These are phyloP conservation scores for Capitulum mitella DNA, from an alignment of 2,888 invertebrate species.

Conservation along the genomic window DNA sequence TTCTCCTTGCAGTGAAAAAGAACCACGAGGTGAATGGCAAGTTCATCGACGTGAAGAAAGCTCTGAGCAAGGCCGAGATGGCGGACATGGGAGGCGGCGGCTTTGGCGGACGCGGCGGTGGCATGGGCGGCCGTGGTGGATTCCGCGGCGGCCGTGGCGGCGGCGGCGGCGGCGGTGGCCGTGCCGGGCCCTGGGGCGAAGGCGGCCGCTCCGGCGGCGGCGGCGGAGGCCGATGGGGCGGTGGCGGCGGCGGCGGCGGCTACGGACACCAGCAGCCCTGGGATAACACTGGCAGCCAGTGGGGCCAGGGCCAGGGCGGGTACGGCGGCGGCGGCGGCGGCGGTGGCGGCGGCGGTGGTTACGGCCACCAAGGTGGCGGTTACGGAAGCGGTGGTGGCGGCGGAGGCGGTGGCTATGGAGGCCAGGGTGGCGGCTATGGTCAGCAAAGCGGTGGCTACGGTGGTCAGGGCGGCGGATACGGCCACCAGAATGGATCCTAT, in stretches of 20 bases:
- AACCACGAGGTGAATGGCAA: constrained; percentile 76
- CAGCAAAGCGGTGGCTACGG: not conserved
- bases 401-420: constrained; percentile 27
- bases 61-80: constrained; percentile 79
- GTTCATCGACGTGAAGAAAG: constrained; percentile 85
- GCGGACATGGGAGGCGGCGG: constrained; percentile 29
- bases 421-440: not conserved
- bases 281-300: not conserved
- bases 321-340: constrained; percentile 38
- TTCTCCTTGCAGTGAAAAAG: constrained; percentile 57
- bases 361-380: no score
- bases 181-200: constrained; percentile 23
- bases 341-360: constrained; percentile 27
- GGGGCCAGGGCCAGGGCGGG: constrained; percentile 32
- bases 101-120: constrained; percentile 30
- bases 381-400: not conserved
- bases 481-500: not conserved
- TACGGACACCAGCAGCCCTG: not conserved
- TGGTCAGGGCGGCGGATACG: not conserved
- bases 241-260: constrained; percentile 29
- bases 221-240: constrained; percentile 23
- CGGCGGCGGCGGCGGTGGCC: constrained; percentile 28
- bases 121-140: constrained; percentile 19
- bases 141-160: constrained; percentile 27
- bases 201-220: constrained; percentile 22